Percentiles rank a stretch among this genome's conserved stretches.
Conservation (phyloP, 2,888 invertebrate genomes). For the Drosophila dives region DNA sequence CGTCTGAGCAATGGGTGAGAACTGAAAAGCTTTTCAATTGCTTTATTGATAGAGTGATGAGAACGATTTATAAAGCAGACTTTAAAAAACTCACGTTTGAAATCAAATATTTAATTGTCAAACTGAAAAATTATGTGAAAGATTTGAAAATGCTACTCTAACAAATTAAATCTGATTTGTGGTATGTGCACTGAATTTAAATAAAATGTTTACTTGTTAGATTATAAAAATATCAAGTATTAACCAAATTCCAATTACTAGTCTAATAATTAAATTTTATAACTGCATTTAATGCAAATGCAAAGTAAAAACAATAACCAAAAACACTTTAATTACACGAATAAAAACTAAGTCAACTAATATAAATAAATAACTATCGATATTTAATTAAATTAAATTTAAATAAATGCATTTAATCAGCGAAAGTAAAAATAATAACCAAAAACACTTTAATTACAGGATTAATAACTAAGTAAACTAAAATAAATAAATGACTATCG, state of each 20-base stretch:
- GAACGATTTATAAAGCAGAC: not conserved
- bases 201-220: not conserved
- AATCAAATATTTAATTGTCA: not conserved
- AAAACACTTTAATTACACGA: too few species aligned
- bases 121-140: not conserved
- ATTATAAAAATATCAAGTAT: not conserved
- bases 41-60: conserved; percentile 7
- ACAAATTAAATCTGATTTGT: not conserved
- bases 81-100: not conserved
- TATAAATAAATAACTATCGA: too few species aligned
- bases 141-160: not conserved
- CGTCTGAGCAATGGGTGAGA: conserved; percentile 37
- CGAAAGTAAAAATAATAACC: too few species aligned
- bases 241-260: not conserved
- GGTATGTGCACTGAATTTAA: not conserved
- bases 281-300: not conserved
- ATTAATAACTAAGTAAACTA: too few species aligned
- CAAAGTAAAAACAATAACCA: too few species aligned
- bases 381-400: not conserved
- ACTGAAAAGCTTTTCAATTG: conserved; percentile 6
- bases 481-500: too few species aligned
- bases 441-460: too few species aligned
- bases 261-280: not conserved
- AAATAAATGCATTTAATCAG: not conserved
- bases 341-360: too few species aligned